Conservation (phyloP, 1,140 invertebrate genomes). For the Brachionus manjavacas region DNA sequence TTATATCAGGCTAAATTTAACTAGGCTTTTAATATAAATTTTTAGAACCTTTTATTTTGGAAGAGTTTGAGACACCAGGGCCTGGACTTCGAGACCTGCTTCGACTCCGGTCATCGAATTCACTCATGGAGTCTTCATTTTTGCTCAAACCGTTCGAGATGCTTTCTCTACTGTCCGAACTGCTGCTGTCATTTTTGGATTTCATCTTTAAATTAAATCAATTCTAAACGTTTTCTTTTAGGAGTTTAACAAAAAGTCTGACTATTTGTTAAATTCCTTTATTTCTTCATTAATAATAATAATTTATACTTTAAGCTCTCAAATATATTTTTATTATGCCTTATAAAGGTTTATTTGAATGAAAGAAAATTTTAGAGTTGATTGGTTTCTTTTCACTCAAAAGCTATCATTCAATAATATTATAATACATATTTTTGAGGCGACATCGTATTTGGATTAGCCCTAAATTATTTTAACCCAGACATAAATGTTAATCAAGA, state of each 20-base stretch:
- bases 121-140: constrained; percentile 18
- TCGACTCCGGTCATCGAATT: background rate
- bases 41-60: constrained; percentile 68
- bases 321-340: background rate
- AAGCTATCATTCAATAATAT: background rate
- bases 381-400: background rate
- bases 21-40: background rate
- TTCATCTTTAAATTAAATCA: background rate
- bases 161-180: constrained; percentile 15
- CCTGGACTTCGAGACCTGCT: background rate
- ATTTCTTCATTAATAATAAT: background rate
- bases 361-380: background rate
- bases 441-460: background rate
- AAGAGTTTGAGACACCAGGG: background rate
- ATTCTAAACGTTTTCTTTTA: background rate
- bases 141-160: background rate
- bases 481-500: background rate
- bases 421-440: background rate
- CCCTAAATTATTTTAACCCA: background rate
- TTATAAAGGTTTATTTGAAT: background rate
- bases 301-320: background rate
- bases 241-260: background rate
- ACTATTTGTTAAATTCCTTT: background rate
- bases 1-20: background rate
- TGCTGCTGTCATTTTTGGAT: constrained; percentile 4